Conservation (phyloP, 2,113 vertebrate genomes). For the Saiga tatarica region DNA sequence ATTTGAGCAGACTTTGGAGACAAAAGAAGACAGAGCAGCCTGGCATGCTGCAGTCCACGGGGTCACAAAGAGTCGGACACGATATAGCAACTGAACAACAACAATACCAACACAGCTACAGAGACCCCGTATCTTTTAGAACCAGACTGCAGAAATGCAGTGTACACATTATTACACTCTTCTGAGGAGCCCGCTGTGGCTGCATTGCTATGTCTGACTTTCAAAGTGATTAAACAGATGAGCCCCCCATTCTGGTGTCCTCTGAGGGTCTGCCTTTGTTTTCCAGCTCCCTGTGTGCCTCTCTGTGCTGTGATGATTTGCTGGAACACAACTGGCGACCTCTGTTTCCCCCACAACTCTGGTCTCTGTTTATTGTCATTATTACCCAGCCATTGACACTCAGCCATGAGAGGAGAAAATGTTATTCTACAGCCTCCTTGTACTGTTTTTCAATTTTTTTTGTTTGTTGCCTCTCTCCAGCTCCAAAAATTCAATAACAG, state of each 20-base stretch:
- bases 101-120: neutral
- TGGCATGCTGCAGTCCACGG: neutral
- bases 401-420: neutral
- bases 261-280: neutral
- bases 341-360: neutral
- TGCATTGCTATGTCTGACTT: neutral
- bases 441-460: neutral
- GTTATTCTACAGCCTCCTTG: neutral
- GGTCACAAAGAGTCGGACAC: fast-evolving
- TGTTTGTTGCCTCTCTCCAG: neutral
- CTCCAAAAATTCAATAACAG: neutral
- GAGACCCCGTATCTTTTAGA: neutral
- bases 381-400: neutral
- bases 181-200: neutral
- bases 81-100: neutral
- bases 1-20: neutral
- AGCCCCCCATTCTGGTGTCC: neutral
- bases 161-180: neutral
- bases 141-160: no score
- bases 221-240: neutral
- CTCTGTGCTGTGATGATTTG: neutral
- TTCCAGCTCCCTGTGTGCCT: neutral
- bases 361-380: neutral
- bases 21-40: neutral
- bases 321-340: no score